Evolutionary conservation across 2,113 vertebrate species (phyloP).

Genomic region (Nothobranchius furzeri): DNA sequence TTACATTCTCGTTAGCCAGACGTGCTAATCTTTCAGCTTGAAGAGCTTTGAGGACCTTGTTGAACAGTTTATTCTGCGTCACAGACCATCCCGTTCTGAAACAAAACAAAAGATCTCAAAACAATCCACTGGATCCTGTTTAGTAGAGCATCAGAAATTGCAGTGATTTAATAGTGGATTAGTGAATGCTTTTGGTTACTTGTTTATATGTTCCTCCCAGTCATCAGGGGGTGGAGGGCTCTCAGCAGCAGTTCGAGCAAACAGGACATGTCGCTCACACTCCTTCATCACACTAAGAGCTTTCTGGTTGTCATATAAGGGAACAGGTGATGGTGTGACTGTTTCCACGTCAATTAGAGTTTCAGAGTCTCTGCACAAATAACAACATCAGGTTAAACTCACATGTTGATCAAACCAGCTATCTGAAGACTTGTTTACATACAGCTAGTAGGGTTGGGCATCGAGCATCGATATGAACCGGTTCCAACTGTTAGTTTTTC

Average conservation of each 20-base stretch:
- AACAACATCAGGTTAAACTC: not conserved
- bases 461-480: no score
- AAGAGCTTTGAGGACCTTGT: constrained; percentile 94
- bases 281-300: constrained; percentile 97
- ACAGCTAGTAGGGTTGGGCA: not conserved
- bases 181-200: constrained; percentile 70
- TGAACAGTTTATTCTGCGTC: constrained; percentile 96
- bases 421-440: not conserved
- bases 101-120: constrained; percentile 20
- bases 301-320: constrained; percentile 95
- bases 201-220: constrained; percentile 97
- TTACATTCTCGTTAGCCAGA: constrained; percentile 93
- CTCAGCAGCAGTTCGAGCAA: constrained; percentile 92
- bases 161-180: not conserved
- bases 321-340: constrained; percentile 82
- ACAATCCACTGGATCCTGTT: not conserved
- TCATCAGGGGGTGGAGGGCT: constrained; percentile 92
- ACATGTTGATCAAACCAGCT: not conserved
- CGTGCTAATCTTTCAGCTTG: constrained; percentile 92
- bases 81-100: constrained; percentile 92
- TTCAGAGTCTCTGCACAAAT: constrained; percentile 85
- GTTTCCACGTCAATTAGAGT: constrained; percentile 90
- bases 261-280: constrained; percentile 94
- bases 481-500: no score
- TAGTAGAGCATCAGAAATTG: not conserved